A percentile compares a stretch with the other conserved stretches of the same genome.
phyloP scores from a whole-genome alignment of 2,113 vertebrate species.

The Lipotes vexillifer region DNA sequence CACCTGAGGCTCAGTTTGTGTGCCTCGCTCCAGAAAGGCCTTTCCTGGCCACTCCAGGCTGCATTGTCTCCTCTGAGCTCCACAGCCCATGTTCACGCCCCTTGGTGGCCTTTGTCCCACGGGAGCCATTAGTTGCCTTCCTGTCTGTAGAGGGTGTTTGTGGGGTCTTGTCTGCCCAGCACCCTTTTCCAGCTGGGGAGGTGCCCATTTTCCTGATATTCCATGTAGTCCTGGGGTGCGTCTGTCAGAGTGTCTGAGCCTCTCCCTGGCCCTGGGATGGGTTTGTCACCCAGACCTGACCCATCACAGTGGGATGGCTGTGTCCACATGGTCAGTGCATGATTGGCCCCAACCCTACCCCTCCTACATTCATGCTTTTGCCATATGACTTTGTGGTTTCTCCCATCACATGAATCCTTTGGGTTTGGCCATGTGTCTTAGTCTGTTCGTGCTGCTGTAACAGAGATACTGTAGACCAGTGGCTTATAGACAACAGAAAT shows the following conservation, averaged over 20 bases:
- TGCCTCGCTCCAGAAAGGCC: neutral
- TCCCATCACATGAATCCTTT: neutral
- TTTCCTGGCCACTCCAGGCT: neutral
- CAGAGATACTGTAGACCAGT: neutral
- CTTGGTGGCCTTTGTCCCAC: too few species aligned
- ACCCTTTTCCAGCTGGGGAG: too few species aligned
- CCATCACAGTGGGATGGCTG: neutral
- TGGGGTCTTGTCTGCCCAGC: neutral
- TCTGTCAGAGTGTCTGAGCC: neutral
- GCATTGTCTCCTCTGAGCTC: neutral
- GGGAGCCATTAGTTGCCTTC: neutral
- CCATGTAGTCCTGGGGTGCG: neutral
- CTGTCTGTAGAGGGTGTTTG: neutral
- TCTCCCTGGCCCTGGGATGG: neutral
- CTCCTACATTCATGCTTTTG: too few species aligned
- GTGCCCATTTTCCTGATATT: neutral
- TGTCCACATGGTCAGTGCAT: fast-evolving
- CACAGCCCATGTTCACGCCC: fast-evolving
- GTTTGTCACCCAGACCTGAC: neutral
- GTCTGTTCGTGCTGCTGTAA: neutral
- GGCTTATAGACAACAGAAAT: neutral
- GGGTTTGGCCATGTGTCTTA: neutral
- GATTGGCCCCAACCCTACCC: neutral
- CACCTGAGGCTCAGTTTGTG: neutral
- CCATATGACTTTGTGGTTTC: neutral